phyloP scores from a whole-genome alignment of 2,113 vertebrate genomes.

The Aix galericulata region DNA sequence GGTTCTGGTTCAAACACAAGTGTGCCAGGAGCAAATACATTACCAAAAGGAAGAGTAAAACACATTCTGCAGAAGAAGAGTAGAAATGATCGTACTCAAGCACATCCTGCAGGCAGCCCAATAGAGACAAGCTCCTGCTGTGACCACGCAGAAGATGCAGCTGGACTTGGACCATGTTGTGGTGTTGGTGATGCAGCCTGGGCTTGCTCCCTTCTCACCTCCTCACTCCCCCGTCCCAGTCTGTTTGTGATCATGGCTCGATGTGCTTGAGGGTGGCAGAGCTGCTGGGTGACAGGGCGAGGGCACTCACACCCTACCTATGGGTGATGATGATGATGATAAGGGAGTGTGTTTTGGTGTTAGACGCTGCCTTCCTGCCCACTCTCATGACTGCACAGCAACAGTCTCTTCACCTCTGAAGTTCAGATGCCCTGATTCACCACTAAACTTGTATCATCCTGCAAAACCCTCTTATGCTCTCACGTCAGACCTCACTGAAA shows the following conservation, averaged over 20 bases:
- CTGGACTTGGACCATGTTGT: fast-evolving
- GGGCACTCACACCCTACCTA: neutral
- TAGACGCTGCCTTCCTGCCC: neutral
- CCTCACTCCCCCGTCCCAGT: neutral
- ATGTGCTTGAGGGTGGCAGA: neutral
- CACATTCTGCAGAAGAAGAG: neutral
- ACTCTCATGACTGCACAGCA: neutral
- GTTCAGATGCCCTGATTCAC: neutral
- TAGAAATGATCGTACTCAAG: neutral
- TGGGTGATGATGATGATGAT: neutral
- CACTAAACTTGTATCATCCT: neutral
- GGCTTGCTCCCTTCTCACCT: neutral
- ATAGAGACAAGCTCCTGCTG: neutral
- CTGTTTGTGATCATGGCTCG: fast-evolving
- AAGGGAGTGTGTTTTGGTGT: neutral
- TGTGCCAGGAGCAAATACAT: neutral
- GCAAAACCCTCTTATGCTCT: neutral
- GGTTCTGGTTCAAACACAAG: neutral
- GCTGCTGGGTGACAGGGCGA: neutral
- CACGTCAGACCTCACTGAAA: neutral
- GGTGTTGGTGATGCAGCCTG: neutral
- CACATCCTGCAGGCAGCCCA: neutral
- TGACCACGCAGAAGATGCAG: neutral
- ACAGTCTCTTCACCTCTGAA: neutral
- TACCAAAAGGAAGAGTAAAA: neutral